These are phyloP conservation scores for Chaetodon auriga DNA, from an alignment of 2,113 vertebrate genomes.

Conservation along the genomic window DNA sequence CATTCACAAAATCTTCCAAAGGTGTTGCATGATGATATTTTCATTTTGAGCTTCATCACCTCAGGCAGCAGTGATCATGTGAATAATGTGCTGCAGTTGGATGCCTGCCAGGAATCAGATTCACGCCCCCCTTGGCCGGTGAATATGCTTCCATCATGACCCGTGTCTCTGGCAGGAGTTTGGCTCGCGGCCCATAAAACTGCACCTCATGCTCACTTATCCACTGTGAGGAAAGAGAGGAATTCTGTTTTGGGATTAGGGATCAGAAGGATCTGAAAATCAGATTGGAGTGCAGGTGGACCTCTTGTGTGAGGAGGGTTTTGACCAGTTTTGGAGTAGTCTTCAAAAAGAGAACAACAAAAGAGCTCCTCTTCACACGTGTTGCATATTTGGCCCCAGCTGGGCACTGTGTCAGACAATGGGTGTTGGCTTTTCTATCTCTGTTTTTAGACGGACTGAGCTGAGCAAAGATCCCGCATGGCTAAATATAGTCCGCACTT, in stretches of 20 bases:
- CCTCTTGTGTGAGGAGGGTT: slow-evolving; percentile 31
- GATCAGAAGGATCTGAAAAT: slow-evolving; percentile 69
- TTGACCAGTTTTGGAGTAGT: slow-evolving; percentile 39
- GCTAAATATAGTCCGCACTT: slow-evolving; percentile 75
- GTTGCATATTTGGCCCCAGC: slow-evolving; percentile 55
- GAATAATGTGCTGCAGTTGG: slow-evolving; percentile 58
- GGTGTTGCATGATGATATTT: slow-evolving; percentile 47
- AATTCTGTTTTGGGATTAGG: slow-evolving; percentile 75
- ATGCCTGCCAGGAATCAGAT: slow-evolving; percentile 65
- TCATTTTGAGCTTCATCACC: slow-evolving; percentile 55
- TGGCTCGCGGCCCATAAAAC: slow-evolving; percentile 68
- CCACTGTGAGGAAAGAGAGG: slow-evolving; percentile 67
- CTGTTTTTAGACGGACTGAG: slow-evolving; percentile 74
- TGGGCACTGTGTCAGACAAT: slow-evolving; percentile 68
- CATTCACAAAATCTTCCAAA: slow-evolving; percentile 16
- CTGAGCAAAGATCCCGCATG: slow-evolving; percentile 62
- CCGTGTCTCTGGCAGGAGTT: slow-evolving; percentile 57
- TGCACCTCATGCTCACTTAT: slow-evolving; percentile 73
- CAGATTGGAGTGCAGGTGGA: slow-evolving; percentile 58
- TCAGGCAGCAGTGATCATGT: slow-evolving; percentile 64
- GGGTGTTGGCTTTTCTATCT: slow-evolving; percentile 72
- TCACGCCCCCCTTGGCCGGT: slow-evolving; percentile 56
- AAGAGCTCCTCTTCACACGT: slow-evolving; percentile 41
- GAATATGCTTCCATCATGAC: slow-evolving; percentile 65
- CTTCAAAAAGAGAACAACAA: slow-evolving; percentile 47